Conservation (phyloP, 2,888 invertebrate genomes). For the Pyrrhosoma nymphula region DNA sequence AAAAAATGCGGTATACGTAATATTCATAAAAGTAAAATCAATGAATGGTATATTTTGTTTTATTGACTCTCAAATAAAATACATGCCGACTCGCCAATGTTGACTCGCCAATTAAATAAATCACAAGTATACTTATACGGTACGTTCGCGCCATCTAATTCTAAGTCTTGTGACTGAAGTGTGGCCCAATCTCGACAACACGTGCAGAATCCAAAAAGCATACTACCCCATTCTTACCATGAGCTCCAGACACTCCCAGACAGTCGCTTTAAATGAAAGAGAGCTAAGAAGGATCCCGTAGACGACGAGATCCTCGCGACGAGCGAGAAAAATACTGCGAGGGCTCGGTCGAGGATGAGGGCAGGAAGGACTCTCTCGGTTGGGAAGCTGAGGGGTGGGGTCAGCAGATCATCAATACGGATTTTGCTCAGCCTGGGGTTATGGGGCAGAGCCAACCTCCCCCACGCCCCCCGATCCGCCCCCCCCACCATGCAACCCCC, state of each 20-base stretch:
- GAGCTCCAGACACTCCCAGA: constrained; percentile 8
- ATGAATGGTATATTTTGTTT: too few species aligned
- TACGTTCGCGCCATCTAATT: too few species aligned
- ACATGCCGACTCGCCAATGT: too few species aligned
- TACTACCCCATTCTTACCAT: background rate
- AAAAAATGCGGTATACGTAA: too few species aligned
- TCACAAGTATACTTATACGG: too few species aligned
- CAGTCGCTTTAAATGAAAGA: constrained; percentile 49
- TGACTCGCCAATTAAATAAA: too few species aligned
- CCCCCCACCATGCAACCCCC: background rate
- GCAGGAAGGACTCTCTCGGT: background rate
- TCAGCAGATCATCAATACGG: constrained; percentile 66
- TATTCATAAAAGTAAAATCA: too few species aligned
- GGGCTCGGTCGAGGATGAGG: background rate
- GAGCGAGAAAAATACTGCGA: background rate
- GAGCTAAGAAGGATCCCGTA: constrained; percentile 25
- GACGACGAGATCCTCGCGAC: constrained; percentile 48
- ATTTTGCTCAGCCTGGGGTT: constrained; percentile 61
- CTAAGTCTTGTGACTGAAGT: too few species aligned
- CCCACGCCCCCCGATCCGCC: background rate
- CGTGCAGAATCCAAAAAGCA: background rate
- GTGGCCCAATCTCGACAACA: too few species aligned
- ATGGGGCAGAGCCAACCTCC: background rate
- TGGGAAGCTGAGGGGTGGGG: constrained; percentile 47
- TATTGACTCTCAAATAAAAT: too few species aligned